phyloP scores from a whole-genome alignment of 2,888 invertebrate genomes.

The Meliscaeva auricollis region DNA sequence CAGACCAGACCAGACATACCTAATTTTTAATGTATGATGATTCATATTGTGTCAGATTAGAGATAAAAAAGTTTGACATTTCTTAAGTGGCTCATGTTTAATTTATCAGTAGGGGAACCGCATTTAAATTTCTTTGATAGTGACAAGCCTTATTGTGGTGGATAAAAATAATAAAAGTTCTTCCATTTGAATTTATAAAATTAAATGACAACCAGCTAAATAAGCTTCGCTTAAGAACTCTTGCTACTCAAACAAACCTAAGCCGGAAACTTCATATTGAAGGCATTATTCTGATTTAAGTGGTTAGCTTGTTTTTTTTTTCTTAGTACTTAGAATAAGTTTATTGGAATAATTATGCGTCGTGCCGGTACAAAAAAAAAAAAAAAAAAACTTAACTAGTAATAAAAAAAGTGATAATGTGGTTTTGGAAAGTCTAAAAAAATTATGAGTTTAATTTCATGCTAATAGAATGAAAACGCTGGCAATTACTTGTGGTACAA shows the following conservation, averaged over 20 bases:
- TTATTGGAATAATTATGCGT: slow-evolving; percentile 23
- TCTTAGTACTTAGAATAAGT: slow-evolving; percentile 19
- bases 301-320: slow-evolving; percentile 43
- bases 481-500: slow-evolving; percentile 20
- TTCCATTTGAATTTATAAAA: neutral
- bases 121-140: slow-evolving; percentile 1
- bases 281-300: slow-evolving; percentile 44
- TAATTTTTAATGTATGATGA: slow-evolving; percentile 11
- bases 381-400: neutral
- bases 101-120: slow-evolving; percentile 45
- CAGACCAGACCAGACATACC: neutral
- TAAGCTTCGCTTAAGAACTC: slow-evolving; percentile 17
- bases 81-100: slow-evolving; percentile 49
- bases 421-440: slow-evolving; percentile 52
- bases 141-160: slow-evolving; percentile 5
- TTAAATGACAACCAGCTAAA: neutral
- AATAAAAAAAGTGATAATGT: slow-evolving; percentile 6
- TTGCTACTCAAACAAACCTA: slow-evolving; percentile 23
- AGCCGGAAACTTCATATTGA: slow-evolving; percentile 70
- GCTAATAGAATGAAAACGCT: slow-evolving; percentile 31
- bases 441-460: slow-evolving; percentile 43
- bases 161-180: neutral
- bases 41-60: slow-evolving; percentile 30
- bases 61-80: slow-evolving; percentile 32
- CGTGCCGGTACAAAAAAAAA: too few species aligned